Conservation (phyloP, 2,113 vertebrate species). For the Diadophis punctatus region DNA sequence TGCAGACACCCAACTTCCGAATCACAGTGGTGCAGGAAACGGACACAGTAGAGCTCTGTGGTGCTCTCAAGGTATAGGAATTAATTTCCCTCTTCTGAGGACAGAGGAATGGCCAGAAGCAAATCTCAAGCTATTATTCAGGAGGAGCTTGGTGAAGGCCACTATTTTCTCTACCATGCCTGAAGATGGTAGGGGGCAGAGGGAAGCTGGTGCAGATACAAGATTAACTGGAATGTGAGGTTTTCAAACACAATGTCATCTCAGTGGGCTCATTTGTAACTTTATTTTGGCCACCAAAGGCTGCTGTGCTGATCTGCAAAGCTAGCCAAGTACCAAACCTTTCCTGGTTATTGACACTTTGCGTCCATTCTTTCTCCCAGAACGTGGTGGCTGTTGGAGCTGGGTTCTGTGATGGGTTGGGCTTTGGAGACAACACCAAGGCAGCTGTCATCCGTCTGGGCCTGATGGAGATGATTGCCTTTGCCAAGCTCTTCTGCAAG, state of each 20-base stretch:
- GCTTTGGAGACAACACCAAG: constrained; percentile 95
- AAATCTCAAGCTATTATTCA: background rate
- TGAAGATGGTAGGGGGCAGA: background rate
- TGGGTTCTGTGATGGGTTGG: constrained; percentile 94
- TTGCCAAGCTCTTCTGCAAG: constrained; percentile 88
- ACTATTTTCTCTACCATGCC: background rate
- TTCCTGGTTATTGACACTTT: rapidly evolving
- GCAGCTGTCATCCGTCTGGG: constrained; percentile 94
- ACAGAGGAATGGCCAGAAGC: background rate
- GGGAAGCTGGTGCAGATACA: background rate
- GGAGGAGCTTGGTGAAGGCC: background rate
- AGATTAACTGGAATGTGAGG: background rate
- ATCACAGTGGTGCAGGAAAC: constrained; percentile 90
- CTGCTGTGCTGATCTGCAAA: background rate
- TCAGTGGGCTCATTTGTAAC: background rate
- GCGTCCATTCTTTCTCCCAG: constrained; percentile 52
- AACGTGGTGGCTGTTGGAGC: constrained; percentile 92
- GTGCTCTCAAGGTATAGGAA: constrained; percentile 88
- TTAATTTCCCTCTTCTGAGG: rapidly evolving
- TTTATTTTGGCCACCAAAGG: background rate
- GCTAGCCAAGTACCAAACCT: background rate
- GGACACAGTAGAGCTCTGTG: constrained; percentile 95
- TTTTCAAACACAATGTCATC: background rate
- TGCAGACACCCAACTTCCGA: constrained; percentile 92
- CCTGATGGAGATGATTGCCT: constrained; percentile 95